Percentiles rank a stretch among this genome's conserved stretches.
Evolutionary conservation across 2,888 invertebrate genomes (phyloP).

Genomic region (Andrena chrysosceles): DNA sequence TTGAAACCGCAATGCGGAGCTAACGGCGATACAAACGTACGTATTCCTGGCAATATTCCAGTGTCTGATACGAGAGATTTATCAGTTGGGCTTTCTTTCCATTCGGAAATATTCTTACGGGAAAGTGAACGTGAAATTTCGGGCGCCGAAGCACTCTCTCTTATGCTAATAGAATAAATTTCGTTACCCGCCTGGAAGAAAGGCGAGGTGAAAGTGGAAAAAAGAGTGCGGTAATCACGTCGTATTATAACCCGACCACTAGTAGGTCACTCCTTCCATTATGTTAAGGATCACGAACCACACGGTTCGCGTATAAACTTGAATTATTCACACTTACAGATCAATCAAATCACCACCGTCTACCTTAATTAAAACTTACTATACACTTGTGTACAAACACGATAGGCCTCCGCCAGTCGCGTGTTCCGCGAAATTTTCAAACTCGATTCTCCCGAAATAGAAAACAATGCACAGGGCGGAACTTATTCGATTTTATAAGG

Average conservation of each 20-base stretch:
- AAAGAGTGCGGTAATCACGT: slow-evolving; percentile 48
- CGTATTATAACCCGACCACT: slow-evolving; percentile 11
- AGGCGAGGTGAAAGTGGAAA: slow-evolving; percentile 61
- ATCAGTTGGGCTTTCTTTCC: neutral
- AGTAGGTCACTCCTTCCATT: slow-evolving; percentile 45
- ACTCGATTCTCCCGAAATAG: too few relatives aligned
- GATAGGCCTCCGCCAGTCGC: too few relatives aligned
- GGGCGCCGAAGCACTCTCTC: slow-evolving; percentile 55
- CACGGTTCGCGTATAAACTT: neutral
- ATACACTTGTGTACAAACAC: neutral
- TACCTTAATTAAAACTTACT: too few relatives aligned
- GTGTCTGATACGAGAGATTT: slow-evolving; percentile 27
- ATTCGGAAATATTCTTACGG: neutral
- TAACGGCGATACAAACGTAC: slow-evolving; percentile 31
- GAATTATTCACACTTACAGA: neutral
- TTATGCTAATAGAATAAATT: slow-evolving; percentile 62
- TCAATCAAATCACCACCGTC: too few relatives aligned
- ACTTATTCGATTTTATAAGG: too few relatives aligned
- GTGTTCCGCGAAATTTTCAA: too few relatives aligned
- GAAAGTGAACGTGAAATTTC: slow-evolving; percentile 15
- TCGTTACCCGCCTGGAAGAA: slow-evolving; percentile 37
- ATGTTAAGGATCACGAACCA: slow-evolving; percentile 1
- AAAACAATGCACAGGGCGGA: too few relatives aligned
- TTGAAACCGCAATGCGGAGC: slow-evolving; percentile 58
- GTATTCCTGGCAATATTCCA: slow-evolving; percentile 58